Evolutionary conservation across 2,797 vertebrate species (phyloP).

Genomic region (Danio aesculapii): DNA sequence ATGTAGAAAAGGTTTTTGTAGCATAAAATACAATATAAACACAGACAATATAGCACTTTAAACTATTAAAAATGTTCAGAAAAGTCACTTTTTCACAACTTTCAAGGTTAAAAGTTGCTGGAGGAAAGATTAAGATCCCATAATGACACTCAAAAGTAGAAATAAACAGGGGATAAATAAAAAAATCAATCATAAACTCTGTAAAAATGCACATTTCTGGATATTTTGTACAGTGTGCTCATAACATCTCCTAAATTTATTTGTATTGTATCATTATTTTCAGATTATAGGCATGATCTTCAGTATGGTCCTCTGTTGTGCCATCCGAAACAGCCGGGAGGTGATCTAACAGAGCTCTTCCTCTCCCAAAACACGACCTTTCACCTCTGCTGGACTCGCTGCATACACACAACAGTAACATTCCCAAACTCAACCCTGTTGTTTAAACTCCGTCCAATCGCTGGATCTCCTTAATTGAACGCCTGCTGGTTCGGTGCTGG

Average conservation of each 20-base stretch:
- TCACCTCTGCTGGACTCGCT: slow-evolving; percentile 51
- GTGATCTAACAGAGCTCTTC: slow-evolving; percentile 82
- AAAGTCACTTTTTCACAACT: too few relatives aligned
- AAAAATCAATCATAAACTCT: too few relatives aligned
- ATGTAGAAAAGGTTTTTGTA: too few relatives aligned
- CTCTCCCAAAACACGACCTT: neutral
- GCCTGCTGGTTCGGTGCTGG: slow-evolving; percentile 55
- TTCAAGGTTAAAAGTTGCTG: too few relatives aligned
- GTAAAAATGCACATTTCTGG: too few relatives aligned
- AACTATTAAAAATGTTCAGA: too few relatives aligned
- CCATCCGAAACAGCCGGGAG: slow-evolving; percentile 91
- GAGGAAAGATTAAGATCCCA: too few relatives aligned
- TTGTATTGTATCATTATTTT: neutral
- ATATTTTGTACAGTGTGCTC: too few relatives aligned
- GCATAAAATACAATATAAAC: too few relatives aligned
- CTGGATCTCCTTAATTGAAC: slow-evolving; percentile 37
- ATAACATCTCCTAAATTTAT: neutral
- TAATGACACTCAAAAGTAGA: too few relatives aligned
- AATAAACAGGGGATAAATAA: too few relatives aligned
- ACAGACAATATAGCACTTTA: too few relatives aligned
- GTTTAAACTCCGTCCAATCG: neutral
- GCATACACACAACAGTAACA: slow-evolving; percentile 52
- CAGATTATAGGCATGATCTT: slow-evolving; percentile 99
- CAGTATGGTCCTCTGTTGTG: slow-evolving; percentile 98
- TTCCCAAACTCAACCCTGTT: slow-evolving; percentile 41